Percentiles rank a stretch among this genome's conserved stretches.
Conservation (phyloP, 2,797 vertebrate genomes). For the Sphenodon punctatus region DNA sequence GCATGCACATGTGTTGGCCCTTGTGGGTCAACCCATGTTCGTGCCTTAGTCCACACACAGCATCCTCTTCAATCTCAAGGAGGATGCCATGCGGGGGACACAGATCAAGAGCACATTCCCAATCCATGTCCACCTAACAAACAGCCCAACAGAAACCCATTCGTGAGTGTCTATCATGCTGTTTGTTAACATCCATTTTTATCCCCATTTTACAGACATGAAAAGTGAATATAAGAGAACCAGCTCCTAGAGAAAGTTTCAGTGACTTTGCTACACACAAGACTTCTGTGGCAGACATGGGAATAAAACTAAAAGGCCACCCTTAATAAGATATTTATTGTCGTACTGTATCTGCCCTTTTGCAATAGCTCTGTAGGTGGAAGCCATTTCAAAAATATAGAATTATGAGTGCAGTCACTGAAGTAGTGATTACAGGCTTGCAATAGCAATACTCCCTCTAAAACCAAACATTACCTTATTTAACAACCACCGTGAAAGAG, state of each 20-base stretch:
- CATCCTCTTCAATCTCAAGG: no score
- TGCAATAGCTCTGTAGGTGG: background rate
- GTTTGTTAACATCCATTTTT: no score
- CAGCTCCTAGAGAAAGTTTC: background rate
- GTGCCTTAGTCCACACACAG: no score
- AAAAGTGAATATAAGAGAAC: background rate
- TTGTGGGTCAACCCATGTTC: no score
- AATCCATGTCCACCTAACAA: no score
- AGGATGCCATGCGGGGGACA: no score
- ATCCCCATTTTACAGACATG: no score
- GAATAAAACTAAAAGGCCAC: rapidly evolving
- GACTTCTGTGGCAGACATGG: background rate
- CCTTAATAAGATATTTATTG: background rate
- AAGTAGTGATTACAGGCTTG: background rate
- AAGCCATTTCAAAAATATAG: conserved; percentile 18
- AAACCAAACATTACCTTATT: conserved; percentile 31
- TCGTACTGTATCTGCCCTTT: background rate
- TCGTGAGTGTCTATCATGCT: no score
- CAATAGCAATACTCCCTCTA: conserved; percentile 14
- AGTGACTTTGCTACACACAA: background rate
- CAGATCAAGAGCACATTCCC: no score
- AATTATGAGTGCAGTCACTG: background rate
- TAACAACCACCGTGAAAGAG: conserved; percentile 42
- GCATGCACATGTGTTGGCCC: no score
- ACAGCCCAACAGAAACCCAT: no score